Evolutionary conservation across 1,140 invertebrate genomes (phyloP).

Genomic region (Helicoverpa zea): DNA sequence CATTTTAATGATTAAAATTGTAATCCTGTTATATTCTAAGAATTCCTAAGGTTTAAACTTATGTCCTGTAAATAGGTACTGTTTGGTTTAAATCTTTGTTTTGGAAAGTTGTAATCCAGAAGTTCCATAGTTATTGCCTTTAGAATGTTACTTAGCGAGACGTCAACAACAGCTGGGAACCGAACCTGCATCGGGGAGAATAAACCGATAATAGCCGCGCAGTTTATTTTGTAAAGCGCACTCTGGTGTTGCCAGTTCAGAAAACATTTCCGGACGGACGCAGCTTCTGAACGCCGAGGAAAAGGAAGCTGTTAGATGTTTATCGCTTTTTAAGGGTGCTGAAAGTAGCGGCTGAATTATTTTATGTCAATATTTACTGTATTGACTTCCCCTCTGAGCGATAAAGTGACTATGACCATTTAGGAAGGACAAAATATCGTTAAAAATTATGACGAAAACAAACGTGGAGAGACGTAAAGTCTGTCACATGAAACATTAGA

Average conservation of each 20-base stretch:
- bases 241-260: conserved; percentile 20
- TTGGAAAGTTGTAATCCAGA: not conserved
- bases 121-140: not conserved
- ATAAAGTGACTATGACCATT: not conserved
- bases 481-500: not conserved
- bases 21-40: too few species aligned
- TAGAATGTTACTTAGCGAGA: not conserved
- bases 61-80: too few species aligned
- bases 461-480: not conserved
- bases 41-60: too few species aligned
- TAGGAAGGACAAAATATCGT: conserved; percentile 11
- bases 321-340: conserved; percentile 36
- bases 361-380: conserved; percentile 23
- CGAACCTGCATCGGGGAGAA: not conserved
- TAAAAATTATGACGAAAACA: not conserved
- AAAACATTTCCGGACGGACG: conserved; percentile 30
- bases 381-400: not conserved
- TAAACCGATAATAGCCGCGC: not conserved
- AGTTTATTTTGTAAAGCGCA: conserved; percentile 19
- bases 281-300: conserved; percentile 8
- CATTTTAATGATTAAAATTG: too few species aligned
- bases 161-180: conserved; percentile 6
- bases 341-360: conserved; percentile 29
- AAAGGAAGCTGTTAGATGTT: conserved; percentile 34
- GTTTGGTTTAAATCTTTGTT: too few species aligned